phyloP scores from a whole-genome alignment of 1,140 invertebrate genomes.

The Zaprionus africanus region DNA sequence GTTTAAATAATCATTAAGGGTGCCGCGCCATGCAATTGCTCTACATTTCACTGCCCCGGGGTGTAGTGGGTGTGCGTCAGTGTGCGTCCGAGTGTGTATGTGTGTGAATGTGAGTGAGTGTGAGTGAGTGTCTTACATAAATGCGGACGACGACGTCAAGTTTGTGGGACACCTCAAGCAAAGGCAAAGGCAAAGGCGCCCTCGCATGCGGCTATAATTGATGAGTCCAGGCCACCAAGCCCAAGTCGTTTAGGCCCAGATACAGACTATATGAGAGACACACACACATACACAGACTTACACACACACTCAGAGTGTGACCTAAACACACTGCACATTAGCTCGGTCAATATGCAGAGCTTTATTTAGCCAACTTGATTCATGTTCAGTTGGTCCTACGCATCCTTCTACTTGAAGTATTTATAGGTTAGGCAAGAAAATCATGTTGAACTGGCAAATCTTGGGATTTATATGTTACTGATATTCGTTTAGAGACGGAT shows the following conservation, averaged over 20 bases:
- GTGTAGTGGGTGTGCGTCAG: background rate
- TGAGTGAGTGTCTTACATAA: constrained; percentile 38
- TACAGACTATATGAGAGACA: constrained; percentile 4
- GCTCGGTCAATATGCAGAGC: constrained; percentile 32
- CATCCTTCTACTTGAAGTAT: background rate
- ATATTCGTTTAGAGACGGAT: background rate
- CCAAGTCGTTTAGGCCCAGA: constrained; percentile 52
- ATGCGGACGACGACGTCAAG: constrained; percentile 10
- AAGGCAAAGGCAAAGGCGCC: constrained; percentile 37
- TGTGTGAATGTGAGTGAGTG: constrained; percentile 9
- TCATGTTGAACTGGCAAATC: background rate
- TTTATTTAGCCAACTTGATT: constrained; percentile 13
- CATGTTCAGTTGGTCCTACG: background rate
- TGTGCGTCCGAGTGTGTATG: background rate
- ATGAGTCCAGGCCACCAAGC: constrained; percentile 70
- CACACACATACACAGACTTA: background rate
- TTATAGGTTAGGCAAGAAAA: background rate
- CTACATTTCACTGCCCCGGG: constrained; percentile 8
- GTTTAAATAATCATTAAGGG: constrained; percentile 56
- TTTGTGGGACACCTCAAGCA: constrained; percentile 41
- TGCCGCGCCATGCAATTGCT: constrained; percentile 46
- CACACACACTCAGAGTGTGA: background rate
- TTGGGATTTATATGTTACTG: background rate
- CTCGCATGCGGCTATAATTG: constrained; percentile 71
- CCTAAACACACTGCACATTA: constrained; percentile 21